Conservation (phyloP, 2,888 invertebrate genomes). For the Subacronicta megacephala region DNA sequence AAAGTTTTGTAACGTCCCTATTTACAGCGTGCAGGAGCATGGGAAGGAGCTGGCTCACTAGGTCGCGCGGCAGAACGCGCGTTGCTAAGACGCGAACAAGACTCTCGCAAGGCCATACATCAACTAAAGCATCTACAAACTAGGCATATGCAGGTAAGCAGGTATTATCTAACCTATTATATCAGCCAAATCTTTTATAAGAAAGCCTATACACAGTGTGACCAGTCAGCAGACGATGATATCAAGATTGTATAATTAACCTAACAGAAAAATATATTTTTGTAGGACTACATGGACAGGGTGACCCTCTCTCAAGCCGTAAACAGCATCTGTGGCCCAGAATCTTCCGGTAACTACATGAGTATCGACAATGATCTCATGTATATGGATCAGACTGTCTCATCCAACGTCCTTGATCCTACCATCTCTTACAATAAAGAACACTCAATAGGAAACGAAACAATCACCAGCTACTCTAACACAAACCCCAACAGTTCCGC, state of each 20-base stretch:
- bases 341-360: conserved; percentile 76
- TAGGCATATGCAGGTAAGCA: conserved; percentile 84
- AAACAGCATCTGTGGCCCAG: conserved; percentile 83
- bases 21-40: conserved; percentile 70
- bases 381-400: conserved; percentile 80
- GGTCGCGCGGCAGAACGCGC: conserved; percentile 83
- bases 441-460: conserved; percentile 70
- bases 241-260: no score
- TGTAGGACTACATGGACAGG: conserved; percentile 85
- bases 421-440: conserved; percentile 76
- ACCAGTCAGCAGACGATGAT: background rate
- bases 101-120: conserved; percentile 85
- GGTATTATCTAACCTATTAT: no score
- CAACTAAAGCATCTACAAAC: conserved; percentile 83
- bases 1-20: background rate
- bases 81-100: conserved; percentile 81
- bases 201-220: no score
- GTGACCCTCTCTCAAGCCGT: conserved; percentile 84
- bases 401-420: conserved; percentile 76
- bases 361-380: conserved; percentile 82
- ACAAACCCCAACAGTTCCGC: conserved; percentile 66
- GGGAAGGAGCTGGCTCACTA: conserved; percentile 75
- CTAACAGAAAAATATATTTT: conserved; percentile 25
- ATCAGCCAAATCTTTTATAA: no score
- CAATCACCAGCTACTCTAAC: conserved; percentile 73